Base-by-base conservation (phyloP, 1,140 invertebrate genomes). In the Philotrypesis tridentata region DNA sequence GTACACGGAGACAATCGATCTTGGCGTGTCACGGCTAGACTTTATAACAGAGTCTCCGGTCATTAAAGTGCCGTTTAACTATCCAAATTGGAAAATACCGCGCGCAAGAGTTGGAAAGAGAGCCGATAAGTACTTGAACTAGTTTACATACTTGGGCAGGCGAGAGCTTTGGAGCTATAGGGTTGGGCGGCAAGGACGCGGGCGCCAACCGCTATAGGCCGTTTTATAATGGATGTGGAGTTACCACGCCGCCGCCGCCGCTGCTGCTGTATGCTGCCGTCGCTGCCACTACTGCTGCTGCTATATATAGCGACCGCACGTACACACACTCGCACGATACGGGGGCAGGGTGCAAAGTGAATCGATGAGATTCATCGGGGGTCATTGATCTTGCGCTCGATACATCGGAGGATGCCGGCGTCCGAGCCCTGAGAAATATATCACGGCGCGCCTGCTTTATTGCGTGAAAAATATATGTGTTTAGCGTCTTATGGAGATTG, bases 51-150 rank as follows among this genome's bases (percentile, higher is more conserved):
- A n/a, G n/a, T 55, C 63, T 3, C 14, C 27, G 12, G 29, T 70
- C 31, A 33, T 33, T 70, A 70, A 70, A 70, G 31, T 70, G 29
- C 12, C 67, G 31, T 70, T 70, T 37, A 29, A 33, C 67, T 70
- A 33, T 31, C 67, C 67, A 70, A 70, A 70, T 70, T 70, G 31
- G 21, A 37, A 65, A 27, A 29, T 65, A 65, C 23, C 27, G 61
- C 23, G 48, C 25, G 63, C 11, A n/a, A 65, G 23, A 29, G n/a
- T 11, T 7, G 27, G 63, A 65, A 14, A 65, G 27, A 65, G 63
- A 27, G 63, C 5, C 67, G 67, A 37, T n/a, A 25, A 72, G 70
- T 31, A 43, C 33, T 72, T 43, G 70, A 72, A 48, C 70, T 72
- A 72, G 33, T 43, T 72, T 25, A 72, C 33, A 43, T 72, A 43